These are phyloP conservation scores for Helostoma temminkii DNA, from an alignment of 2,797 vertebrate species.

Conservation along the genomic window DNA sequence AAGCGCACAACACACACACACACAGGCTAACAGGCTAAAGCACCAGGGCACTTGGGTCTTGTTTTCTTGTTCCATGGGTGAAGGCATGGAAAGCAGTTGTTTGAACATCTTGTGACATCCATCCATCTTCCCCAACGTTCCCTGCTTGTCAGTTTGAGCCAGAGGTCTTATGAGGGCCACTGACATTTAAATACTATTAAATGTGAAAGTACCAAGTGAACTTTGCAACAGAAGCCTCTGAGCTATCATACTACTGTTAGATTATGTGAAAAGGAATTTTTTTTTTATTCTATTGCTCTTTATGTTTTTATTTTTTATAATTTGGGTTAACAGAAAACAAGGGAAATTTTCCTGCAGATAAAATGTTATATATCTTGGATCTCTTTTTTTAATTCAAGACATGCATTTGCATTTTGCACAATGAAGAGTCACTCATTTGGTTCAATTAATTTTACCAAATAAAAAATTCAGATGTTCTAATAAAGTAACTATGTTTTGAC, in stretches of 20 bases:
- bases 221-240: too few relatives aligned
- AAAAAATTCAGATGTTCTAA: too few relatives aligned
- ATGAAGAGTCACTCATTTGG: too few relatives aligned
- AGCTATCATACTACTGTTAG: background rate
- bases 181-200: constrained; percentile 4
- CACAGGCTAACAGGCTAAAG: constrained; percentile 41
- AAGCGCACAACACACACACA: constrained; percentile 44
- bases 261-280: too few relatives aligned
- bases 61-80: constrained; percentile 33
- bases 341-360: too few relatives aligned
- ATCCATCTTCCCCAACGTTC: constrained; percentile 28
- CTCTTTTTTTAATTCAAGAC: too few relatives aligned
- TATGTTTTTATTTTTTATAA: background rate
- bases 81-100: constrained; percentile 35
- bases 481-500: too few relatives aligned
- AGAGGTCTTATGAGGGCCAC: background rate
- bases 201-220: background rate
- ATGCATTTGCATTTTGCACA: too few relatives aligned
- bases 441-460: too few relatives aligned
- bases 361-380: too few relatives aligned
- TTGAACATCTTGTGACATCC: constrained; percentile 48
- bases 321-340: too few relatives aligned
- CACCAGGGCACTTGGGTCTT: constrained; percentile 15
- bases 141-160: background rate
- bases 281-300: too few relatives aligned